Base-by-base conservation (phyloP, 2,797 vertebrate genomes). In the Caiman crocodilus region DNA sequence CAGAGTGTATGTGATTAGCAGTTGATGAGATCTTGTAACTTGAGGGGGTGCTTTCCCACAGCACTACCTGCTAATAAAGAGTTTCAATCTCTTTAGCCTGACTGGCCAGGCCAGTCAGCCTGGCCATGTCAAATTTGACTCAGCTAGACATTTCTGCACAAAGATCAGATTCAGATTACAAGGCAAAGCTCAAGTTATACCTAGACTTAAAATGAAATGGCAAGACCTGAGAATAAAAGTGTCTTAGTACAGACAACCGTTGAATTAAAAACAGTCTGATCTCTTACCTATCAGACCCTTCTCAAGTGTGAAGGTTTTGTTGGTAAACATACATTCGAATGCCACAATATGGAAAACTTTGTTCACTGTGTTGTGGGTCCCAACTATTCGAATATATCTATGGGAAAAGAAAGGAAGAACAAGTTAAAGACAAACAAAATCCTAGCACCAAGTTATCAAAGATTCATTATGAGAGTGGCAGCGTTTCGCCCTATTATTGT, bases 301-400 rank as follows among this genome's bases (percentile, higher is more conserved):
- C 92, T 99, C 99, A 93, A 99, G 98, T 23, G 98, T 99, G 69
- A 99, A 99, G 1, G 98, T 95, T 95, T 98, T 98, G 97, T 98
- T 98, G 18, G 99, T 99, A 98, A 98, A 99, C 99, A 99, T 99
- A 95, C 99, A 99, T 92, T 99, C 99, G 83, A 99, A 99, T 61
- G 99, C 99, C 96, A 99, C 99, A n/a, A 99, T 98, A 95, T 99
- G 99, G 97, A 99, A 99, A 92, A 99, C 99, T 98, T 99, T 99
- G 98, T 99, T 99, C 94, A 99, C 99, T 0, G 99, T 99, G 97
- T 99, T 99, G 96, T 99, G 99, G 25, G 99, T 99, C 60, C 99
- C 99, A 88, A 99, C 99, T 58, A 99, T 99, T 94, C 99, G 99
- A 94, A 99, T 98, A 81, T 99, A 99, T 97, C 99, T 99, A 82